Percentiles rank a stretch among this genome's conserved stretches.
phyloP scores from a whole-genome alignment of 2,113 vertebrate species.

The Bothrops jararaca region DNA sequence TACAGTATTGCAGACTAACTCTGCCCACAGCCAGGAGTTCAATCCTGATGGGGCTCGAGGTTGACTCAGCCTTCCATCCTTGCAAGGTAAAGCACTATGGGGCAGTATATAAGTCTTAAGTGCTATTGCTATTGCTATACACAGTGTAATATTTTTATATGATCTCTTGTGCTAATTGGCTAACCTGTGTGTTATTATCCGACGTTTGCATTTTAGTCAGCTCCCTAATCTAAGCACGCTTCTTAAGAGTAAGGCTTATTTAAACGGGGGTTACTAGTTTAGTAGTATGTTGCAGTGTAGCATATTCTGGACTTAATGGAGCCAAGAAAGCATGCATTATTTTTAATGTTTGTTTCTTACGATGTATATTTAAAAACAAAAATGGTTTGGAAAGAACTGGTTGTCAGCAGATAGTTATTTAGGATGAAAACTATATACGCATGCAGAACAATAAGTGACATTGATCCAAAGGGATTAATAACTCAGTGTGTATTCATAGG shows the following conservation, averaged over 20 bases:
- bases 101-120: not conserved
- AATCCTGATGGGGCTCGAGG: not conserved
- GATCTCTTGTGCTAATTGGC: slow-evolving; percentile 11
- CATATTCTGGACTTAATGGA: not conserved
- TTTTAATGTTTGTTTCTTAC: not conserved
- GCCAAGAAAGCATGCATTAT: not conserved
- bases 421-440: not conserved
- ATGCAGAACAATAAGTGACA: not conserved
- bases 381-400: not conserved
- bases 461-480: not conserved
- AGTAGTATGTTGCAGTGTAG: not conserved
- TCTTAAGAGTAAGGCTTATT: not conserved
- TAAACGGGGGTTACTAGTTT: not conserved
- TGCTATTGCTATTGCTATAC: not conserved
- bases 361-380: not conserved
- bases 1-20: not conserved
- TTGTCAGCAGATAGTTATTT: not conserved
- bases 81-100: not conserved
- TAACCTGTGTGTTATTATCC: slow-evolving; percentile 3
- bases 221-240: slow-evolving; percentile 14
- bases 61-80: not conserved
- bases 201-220: slow-evolving; percentile 46
- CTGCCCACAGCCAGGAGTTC: not conserved
- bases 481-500: not conserved
- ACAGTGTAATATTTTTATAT: not conserved